phyloP scores from a whole-genome alignment of 2,797 vertebrate genomes.

The Rhynchonycteris naso region DNA sequence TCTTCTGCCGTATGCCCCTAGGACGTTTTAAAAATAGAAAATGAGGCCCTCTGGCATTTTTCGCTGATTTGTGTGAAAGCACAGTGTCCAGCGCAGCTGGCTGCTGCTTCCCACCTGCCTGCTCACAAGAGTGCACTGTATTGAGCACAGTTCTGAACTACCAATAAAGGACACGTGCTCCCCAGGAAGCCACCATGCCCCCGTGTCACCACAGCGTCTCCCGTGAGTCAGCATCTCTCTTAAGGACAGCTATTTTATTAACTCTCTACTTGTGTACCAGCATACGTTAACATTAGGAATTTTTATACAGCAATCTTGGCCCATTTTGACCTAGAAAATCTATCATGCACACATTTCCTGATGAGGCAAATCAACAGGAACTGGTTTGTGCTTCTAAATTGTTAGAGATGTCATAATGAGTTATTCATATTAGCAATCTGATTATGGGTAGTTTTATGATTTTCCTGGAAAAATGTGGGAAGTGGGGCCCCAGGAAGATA shows the following conservation, averaged over 20 bases:
- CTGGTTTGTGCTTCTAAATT: neutral
- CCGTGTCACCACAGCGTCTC: slow-evolving; percentile 45
- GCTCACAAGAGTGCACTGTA: slow-evolving; percentile 86
- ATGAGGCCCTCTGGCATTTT: slow-evolving; percentile 83
- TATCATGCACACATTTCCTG: slow-evolving; percentile 7
- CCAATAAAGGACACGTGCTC: slow-evolving; percentile 86
- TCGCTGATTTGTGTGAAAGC: slow-evolving; percentile 86
- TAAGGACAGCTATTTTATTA: neutral
- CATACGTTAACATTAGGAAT: neutral
- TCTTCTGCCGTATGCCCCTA: slow-evolving; percentile 87
- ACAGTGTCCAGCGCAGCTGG: slow-evolving; percentile 86
- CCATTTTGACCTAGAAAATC: slow-evolving; percentile 32
- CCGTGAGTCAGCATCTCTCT: neutral
- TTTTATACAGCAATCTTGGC: neutral
- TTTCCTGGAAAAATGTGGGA: neutral
- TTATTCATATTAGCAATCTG: neutral
- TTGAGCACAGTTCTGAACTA: slow-evolving; percentile 82
- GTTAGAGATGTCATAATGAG: neutral
- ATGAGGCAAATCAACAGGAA: neutral
- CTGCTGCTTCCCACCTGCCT: slow-evolving; percentile 87
- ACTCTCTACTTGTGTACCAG: neutral
- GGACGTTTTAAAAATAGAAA: slow-evolving; percentile 85
- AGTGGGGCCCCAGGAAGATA: neutral
- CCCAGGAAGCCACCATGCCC: slow-evolving; percentile 58
- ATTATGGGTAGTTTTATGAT: neutral